Conservation (phyloP, 1,140 invertebrate species). For the Nautilus pompilius region DNA sequence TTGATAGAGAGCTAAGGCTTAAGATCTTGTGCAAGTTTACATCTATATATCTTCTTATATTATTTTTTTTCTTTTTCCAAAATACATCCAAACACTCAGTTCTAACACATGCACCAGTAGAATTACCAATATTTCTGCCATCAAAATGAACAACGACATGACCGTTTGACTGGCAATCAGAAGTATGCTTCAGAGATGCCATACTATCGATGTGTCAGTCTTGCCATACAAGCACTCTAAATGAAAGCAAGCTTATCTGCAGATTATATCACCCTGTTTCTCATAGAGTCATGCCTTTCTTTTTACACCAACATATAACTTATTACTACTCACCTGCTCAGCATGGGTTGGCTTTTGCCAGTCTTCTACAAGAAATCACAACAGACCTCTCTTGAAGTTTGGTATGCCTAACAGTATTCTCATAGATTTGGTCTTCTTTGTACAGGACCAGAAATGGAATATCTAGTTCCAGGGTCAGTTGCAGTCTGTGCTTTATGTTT, state of each 20-base stretch:
- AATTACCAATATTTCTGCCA: slow-evolving; percentile 1
- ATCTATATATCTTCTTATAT: slow-evolving; percentile 7
- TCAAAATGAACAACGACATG: too few species aligned
- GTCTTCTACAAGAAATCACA: slow-evolving; percentile 4
- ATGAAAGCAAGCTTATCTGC: not conserved
- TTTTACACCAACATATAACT: slow-evolving; percentile 6
- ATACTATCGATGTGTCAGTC: slow-evolving; percentile 9
- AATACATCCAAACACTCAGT: slow-evolving; percentile 10
- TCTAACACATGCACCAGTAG: not conserved
- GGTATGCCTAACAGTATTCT: too few species aligned
- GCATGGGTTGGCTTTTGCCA: not conserved
- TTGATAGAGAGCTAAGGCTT: not conserved
- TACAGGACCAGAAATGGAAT: too few species aligned
- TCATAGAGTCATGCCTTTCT: not conserved
- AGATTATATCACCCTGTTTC: not conserved
- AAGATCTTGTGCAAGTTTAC: not conserved
- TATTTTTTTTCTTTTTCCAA: slow-evolving; percentile 2
- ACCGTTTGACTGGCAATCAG: not conserved
- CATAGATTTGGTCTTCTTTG: too few species aligned
- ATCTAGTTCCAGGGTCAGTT: slow-evolving; percentile 3
- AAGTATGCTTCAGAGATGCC: not conserved
- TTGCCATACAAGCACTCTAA: slow-evolving; percentile 8
- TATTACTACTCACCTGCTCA: not conserved
- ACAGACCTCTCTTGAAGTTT: slow-evolving; percentile 9
- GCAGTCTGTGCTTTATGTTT: slow-evolving; percentile 9